Evolutionary conservation across 2,888 invertebrate genomes (phyloP), one percentile per base, ranked within the genome.

Genomic region (Dascillus cervinus): DNA sequence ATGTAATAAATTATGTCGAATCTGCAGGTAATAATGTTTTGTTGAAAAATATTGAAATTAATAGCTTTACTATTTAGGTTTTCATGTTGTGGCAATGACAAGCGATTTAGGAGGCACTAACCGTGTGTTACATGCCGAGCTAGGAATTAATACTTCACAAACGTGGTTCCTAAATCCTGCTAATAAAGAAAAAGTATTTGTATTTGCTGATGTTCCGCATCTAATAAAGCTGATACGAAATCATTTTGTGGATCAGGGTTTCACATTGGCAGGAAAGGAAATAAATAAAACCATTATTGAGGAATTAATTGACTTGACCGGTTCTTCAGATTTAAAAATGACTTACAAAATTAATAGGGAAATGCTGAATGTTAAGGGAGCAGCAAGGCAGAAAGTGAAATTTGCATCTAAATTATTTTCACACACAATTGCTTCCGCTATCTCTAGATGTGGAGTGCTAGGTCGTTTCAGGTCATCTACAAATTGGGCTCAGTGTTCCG

Each of bases 1-100:
- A 39, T 23, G 37, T 46, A 12, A 41, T 46, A 20, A 32, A 28
- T 13, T 33, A 15, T 34, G 29, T 37, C 2, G 44, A 46, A 39
- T 26, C 32, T 26, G 11, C 48, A 51, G 25, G 3, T 11, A 3
- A 26, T n/a, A 6, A 26, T n/a, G n/a, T n/a, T n/a, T n/a, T n/a
- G n/a, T n/a, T n/a, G n/a, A n/a, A n/a, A n/a, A n/a, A n/a, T n/a
- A n/a, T n/a, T n/a, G n/a, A n/a, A 10, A 23, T 9, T 23, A 26
- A 29, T 17, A 10, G 22, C 24, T 13, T 37, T 12, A 26, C 37
- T 19, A 5, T 31, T 32, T 15, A 33, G 46, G 46, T 10, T 53
- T 43, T 36, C 34, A 34, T 13, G 47, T 53, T 10, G 47, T 50
- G 4, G 48, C 49, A 2, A 29, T 52, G 9, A 47, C 49, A 4